Evolutionary conservation across 2,888 invertebrate genomes (phyloP).

Genomic region (Plebejus argus): DNA sequence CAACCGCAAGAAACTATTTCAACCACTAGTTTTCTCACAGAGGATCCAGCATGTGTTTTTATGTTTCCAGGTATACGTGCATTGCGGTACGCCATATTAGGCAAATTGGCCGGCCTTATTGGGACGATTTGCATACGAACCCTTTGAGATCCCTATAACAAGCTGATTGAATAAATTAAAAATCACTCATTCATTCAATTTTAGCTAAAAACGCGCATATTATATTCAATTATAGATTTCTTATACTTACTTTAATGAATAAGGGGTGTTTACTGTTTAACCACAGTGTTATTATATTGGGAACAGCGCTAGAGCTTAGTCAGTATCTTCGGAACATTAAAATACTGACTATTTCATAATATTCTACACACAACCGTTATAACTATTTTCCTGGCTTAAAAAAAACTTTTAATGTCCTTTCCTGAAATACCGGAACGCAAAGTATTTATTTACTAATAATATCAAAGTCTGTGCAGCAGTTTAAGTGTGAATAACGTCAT

Average conservation of each 20-base stretch:
- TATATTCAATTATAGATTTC: not conserved
- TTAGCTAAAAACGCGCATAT: not conserved
- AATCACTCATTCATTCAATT: not conserved
- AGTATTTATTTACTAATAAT: too few relatives aligned
- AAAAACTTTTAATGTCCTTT: too few relatives aligned
- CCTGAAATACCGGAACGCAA: too few relatives aligned
- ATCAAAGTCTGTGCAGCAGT: too few relatives aligned
- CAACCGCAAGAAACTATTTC: not conserved
- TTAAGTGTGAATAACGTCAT: too few relatives aligned
- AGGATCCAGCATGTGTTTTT: slow-evolving; percentile 2
- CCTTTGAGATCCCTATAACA: slow-evolving; percentile 2
- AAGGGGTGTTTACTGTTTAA: too few relatives aligned
- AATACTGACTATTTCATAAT: too few relatives aligned
- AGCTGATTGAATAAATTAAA: slow-evolving; percentile 11
- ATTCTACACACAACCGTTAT: too few relatives aligned
- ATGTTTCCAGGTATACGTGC: slow-evolving; percentile 4
- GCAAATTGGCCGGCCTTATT: slow-evolving; percentile 16
- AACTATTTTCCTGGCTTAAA: too few relatives aligned
- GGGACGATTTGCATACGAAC: slow-evolving; percentile 10
- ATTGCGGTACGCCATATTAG: not conserved
- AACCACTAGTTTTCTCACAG: slow-evolving; percentile 1
- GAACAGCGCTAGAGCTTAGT: too few relatives aligned
- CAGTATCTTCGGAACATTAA: too few relatives aligned
- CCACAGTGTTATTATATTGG: too few relatives aligned
- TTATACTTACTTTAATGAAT: not conserved